Conservation (phyloP, 2,797 vertebrate genomes). For the Taeniopygia guttata region DNA sequence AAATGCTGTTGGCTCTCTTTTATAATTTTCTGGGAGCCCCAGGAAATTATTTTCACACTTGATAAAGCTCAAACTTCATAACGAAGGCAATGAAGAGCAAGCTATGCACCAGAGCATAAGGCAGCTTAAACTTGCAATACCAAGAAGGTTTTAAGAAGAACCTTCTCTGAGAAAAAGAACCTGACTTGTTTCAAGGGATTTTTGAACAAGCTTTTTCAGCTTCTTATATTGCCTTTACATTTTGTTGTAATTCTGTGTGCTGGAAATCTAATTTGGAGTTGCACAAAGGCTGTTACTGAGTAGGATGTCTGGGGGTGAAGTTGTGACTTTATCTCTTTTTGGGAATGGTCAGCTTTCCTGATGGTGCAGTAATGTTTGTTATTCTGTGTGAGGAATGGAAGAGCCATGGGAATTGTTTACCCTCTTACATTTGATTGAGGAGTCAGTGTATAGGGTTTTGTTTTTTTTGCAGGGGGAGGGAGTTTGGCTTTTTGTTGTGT, state of each 20-base stretch:
- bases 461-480: neutral
- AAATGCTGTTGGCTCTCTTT: neutral
- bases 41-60: neutral
- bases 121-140: neutral
- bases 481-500: neutral
- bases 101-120: neutral
- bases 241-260: neutral
- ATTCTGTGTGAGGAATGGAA: neutral
- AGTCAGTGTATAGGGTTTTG: neutral
- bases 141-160: neutral
- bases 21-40: neutral
- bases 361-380: neutral
- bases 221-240: neutral
- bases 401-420: neutral
- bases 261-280: neutral
- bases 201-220: neutral
- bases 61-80: neutral
- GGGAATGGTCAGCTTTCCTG: neutral
- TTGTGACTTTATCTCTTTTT: neutral
- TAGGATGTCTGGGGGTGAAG: neutral
- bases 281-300: neutral
- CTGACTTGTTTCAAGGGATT: neutral
- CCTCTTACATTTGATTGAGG: neutral
- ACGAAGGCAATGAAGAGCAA: neutral
- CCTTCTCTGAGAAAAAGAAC: neutral